Conservation (phyloP, 92 coral and sea anemone genomes). For the Zoanthus gigantus region DNA sequence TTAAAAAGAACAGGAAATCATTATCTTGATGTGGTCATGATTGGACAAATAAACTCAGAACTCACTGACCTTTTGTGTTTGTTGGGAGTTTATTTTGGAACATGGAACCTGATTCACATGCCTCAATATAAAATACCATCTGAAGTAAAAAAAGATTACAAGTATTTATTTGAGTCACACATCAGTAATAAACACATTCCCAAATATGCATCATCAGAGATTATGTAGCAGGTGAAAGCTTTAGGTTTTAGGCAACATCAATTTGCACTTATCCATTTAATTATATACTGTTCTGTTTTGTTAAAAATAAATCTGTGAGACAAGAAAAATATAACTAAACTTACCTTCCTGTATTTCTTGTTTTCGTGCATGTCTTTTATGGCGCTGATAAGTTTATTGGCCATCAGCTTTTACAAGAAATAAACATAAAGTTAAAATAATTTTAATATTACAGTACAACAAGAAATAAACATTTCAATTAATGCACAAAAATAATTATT, state of each 20-base stretch:
- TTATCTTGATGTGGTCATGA: too few species aligned
- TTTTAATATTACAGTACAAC: too few species aligned
- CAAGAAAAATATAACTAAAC: not conserved
- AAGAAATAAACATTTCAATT: too few species aligned
- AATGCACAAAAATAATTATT: too few species aligned
- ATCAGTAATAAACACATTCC: too few species aligned
- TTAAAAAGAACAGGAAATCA: not conserved
- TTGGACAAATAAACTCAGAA: not conserved
- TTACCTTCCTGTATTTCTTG: conserved; percentile 84
- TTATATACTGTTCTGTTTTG: not conserved
- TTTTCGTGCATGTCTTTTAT: conserved; percentile 80
- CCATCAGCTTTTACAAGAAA: conserved; percentile 65
- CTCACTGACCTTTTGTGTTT: conserved; percentile 77
- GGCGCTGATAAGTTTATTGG: conserved; percentile 72
- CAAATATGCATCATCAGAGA: too few species aligned
- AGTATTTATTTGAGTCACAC: too few species aligned
- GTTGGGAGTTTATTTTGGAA: conserved; percentile 73
- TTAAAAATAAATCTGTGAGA: not conserved
- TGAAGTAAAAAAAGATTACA: conserved; percentile 28
- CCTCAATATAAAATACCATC: conserved; percentile 97
- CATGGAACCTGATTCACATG: conserved; percentile 99
- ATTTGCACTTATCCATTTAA: too few species aligned
- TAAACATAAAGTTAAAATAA: not conserved
- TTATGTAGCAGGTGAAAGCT: too few species aligned
- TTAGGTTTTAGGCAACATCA: too few species aligned